These are phyloP conservation scores for Lepidotrigona ventralis DNA, from an alignment of 1,140 invertebrate species.

Conservation along the genomic window DNA sequence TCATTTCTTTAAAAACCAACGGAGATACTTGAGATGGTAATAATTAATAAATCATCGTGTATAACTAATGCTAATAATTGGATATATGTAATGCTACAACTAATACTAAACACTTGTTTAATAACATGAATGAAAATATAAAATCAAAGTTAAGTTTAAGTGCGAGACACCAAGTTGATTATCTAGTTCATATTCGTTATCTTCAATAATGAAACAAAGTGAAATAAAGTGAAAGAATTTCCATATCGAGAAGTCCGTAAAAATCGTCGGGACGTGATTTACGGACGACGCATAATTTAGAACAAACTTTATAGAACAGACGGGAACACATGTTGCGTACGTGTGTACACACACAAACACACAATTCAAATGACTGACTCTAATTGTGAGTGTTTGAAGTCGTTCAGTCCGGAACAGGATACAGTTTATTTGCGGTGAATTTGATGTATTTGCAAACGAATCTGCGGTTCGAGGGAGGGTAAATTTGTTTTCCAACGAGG, in stretches of 20 bases:
- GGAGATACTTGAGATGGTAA: too few species aligned
- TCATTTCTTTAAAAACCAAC: too few species aligned
- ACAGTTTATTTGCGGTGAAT: slow-evolving; percentile 29
- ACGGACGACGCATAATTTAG: neutral
- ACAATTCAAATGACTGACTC: slow-evolving; percentile 11
- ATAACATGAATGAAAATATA: too few species aligned
- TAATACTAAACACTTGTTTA: too few species aligned
- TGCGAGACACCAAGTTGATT: neutral
- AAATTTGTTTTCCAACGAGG: neutral
- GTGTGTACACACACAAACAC: neutral
- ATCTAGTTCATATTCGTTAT: neutral
- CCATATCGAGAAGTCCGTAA: too few species aligned
- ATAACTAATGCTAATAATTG: too few species aligned
- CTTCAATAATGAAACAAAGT: neutral
- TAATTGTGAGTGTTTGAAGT: slow-evolving; percentile 26
- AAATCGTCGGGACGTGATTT: neutral
- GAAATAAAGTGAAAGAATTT: neutral
- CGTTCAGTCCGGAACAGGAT: slow-evolving; percentile 3
- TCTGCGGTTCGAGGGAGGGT: neutral
- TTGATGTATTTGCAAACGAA: slow-evolving; percentile 28
- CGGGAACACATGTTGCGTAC: too few species aligned
- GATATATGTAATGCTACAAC: too few species aligned
- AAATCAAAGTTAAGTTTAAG: too few species aligned
- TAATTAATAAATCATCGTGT: too few species aligned
- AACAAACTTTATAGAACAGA: neutral